A percentile compares a stretch with the other conserved stretches of the same genome.
Evolutionary conservation across 2,888 invertebrate genomes (phyloP).

Genomic region (Lycocerus yunnanus): DNA sequence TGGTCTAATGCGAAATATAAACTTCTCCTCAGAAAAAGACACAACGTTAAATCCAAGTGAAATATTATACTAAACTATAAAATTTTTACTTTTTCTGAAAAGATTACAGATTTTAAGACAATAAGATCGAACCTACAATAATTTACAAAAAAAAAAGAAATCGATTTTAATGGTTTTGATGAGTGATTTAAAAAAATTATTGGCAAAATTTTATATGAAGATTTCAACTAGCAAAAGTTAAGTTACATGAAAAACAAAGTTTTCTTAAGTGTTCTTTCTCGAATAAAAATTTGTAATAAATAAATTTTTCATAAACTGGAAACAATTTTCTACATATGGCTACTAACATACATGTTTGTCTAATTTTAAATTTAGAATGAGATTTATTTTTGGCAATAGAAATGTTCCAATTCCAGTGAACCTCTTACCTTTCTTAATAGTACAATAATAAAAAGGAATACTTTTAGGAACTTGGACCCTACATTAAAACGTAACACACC

Average conservation of each 20-base stretch:
- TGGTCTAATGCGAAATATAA: slow-evolving; percentile 38
- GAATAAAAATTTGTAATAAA: slow-evolving; percentile 48
- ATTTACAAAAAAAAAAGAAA: background rate
- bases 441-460: slow-evolving; percentile 32
- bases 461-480: slow-evolving; percentile 54
- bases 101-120: slow-evolving; percentile 8
- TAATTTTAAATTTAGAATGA: slow-evolving; percentile 50
- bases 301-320: slow-evolving; percentile 24
- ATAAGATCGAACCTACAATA: background rate
- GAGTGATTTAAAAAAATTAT: slow-evolving; percentile 43
- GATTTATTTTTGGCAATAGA: slow-evolving; percentile 48
- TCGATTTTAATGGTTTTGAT: background rate
- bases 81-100: slow-evolving; percentile 13
- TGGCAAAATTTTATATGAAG: slow-evolving; percentile 51
- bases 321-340: slow-evolving; percentile 46
- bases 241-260: background rate
- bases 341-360: slow-evolving; percentile 49
- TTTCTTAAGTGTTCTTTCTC: slow-evolving; percentile 32
- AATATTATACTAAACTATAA: background rate
- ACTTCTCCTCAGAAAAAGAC: slow-evolving; percentile 14
- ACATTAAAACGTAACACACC: slow-evolving; percentile 35
- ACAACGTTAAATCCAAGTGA: background rate
- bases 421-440: slow-evolving; percentile 39
- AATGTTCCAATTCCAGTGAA: slow-evolving; percentile 49
- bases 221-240: slow-evolving; percentile 25